Evolutionary conservation across 2,797 vertebrate species (phyloP), one percentile per base, ranked within the genome.

Genomic region (Anomalospiza imberbis): DNA sequence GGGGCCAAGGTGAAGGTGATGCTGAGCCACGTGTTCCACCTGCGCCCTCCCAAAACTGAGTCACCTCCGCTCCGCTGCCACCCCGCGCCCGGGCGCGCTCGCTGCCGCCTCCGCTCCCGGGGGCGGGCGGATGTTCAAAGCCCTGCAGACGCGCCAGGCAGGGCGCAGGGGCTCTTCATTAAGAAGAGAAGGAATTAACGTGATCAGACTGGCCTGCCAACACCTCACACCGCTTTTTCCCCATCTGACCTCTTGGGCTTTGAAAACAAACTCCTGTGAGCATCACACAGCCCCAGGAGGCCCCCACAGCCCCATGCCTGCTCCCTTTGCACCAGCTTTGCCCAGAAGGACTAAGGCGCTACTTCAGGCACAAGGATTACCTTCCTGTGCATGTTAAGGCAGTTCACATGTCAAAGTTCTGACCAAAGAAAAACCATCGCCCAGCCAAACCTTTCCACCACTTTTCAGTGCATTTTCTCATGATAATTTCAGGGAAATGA

Each of bases 41-140:
- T 5, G 38, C 76, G 36, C 29, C 55, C 38, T 8, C 91, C 84
- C 13, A 3, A 29, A 45, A 7, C 26, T 4, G 77, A 63, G 85
- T 6, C 76, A 16, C 2, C 20, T 2, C 13, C 12, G 8, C 16
- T 0, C 17, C 4, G 26, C 8, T 40, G 76, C 36, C n/a, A 2
- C 28, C 1, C 32, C 4, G 38, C 18, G 7, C 2, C 62, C 0
- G 51, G 62, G 38, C 22, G n/a, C 73, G 32, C 75, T 79, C 67
- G 22, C 85, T 4, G 18, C 48, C 10, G 40, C 76, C 54, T 13
- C 53, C 13, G n/a, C 78, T 50, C 24, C 44, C 2, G 9, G 2
- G 19, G 42, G 5, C 2, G 12, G 11, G 42, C 1, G 7, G 62
- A 13, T 1, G 7, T 31, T 53, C 70, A 17, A 13, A 74, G 74